A percentile compares a stretch with the other conserved stretches of the same genome.
Evolutionary conservation across 1,140 invertebrate genomes (phyloP).

Genomic region (Brachionus manjavacas): DNA sequence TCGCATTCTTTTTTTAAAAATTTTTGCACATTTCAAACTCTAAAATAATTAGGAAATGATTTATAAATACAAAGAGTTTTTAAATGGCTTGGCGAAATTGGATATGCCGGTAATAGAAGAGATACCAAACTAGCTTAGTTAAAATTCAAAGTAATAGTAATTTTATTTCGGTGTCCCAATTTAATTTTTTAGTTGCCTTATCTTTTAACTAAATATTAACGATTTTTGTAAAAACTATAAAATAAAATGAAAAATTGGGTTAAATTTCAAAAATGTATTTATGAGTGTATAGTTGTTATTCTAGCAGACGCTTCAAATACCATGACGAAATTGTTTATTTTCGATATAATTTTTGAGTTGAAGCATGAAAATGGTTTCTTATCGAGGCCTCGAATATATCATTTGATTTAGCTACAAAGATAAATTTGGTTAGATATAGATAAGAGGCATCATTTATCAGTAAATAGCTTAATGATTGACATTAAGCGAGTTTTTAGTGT

Average conservation of each 20-base stretch:
- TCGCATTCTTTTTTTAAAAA: conserved; percentile 38
- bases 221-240: conserved; percentile 17
- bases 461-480: not conserved
- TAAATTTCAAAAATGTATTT: conserved; percentile 16
- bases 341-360: not conserved
- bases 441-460: conserved; percentile 31
- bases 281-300: not conserved
- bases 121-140: not conserved
- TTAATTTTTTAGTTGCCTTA: not conserved
- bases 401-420: not conserved
- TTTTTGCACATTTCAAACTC: conserved; percentile 35
- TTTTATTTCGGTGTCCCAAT: conserved; percentile 24
- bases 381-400: conserved; percentile 2
- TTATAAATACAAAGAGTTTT: not conserved
- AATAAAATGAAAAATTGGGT: conserved; percentile 13
- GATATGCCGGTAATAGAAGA: not conserved
- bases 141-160: not conserved
- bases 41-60: not conserved
- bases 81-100: conserved; percentile 5
- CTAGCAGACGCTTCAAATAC: conserved; percentile 35
- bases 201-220: conserved; percentile 33
- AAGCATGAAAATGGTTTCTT: not conserved
- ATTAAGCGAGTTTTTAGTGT: not conserved
- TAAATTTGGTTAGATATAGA: conserved; percentile 1
- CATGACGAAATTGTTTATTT: conserved; percentile 37